Evolutionary conservation across 2,888 invertebrate genomes (phyloP).

Genomic region (Poecilobothrus nobilitatus): DNA sequence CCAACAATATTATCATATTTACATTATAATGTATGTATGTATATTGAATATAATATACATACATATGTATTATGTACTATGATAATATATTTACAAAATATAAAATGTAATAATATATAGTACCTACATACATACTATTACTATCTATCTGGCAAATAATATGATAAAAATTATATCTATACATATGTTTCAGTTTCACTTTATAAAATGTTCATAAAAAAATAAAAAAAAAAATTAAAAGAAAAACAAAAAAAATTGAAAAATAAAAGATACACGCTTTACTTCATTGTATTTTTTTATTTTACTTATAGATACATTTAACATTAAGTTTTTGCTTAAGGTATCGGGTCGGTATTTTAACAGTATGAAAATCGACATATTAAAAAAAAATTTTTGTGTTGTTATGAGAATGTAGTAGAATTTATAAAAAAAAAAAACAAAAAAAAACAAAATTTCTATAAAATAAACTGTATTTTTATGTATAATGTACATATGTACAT

Average conservation of each 20-base stretch:
- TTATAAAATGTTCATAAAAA: slow-evolving; percentile 1
- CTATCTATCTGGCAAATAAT: too few species aligned
- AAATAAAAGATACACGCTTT: not conserved
- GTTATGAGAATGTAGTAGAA: not conserved
- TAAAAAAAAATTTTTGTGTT: not conserved
- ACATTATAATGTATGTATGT: too few species aligned
- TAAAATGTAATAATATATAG: not conserved
- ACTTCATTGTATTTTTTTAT: not conserved
- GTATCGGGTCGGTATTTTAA: slow-evolving; percentile 3
- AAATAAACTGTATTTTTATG: not conserved
- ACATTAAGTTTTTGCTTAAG: slow-evolving; percentile 3
- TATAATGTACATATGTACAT: not conserved
- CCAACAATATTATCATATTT: too few species aligned
- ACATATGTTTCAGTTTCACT: not conserved
- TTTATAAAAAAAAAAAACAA: not conserved
- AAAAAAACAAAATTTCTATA: not conserved
- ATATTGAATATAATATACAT: not conserved
- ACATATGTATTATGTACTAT: not conserved
- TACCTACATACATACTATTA: not conserved
- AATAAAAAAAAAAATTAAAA: not conserved
- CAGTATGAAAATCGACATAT: not conserved
- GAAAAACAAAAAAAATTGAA: too few species aligned
- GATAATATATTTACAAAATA: not conserved
- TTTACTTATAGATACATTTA: not conserved
- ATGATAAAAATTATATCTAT: not conserved